These are phyloP conservation scores for Shinisaurus crocodilurus DNA, from an alignment of 2,113 vertebrate species.

Conservation along the genomic window DNA sequence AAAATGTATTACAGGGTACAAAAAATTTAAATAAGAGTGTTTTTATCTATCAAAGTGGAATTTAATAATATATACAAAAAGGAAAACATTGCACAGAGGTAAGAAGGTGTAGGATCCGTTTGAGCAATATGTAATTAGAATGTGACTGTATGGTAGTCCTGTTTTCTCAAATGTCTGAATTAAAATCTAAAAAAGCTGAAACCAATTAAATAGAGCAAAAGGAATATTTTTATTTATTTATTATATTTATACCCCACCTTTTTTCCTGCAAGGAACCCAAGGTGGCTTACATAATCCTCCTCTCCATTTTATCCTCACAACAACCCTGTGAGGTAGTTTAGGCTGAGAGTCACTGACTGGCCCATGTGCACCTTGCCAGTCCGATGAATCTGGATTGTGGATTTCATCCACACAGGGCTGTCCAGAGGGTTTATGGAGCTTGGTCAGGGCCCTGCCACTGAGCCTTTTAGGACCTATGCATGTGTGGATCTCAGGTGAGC, in stretches of 20 bases:
- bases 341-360: constrained; percentile 54
- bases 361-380: constrained; percentile 53
- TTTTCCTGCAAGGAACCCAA: too few relatives aligned
- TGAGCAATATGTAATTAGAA: constrained; percentile 18
- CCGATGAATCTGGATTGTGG: constrained; percentile 63
- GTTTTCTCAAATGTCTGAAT: constrained; percentile 15
- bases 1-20: constrained; percentile 6
- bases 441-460: neutral
- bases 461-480: neutral
- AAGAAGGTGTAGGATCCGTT: constrained; percentile 18
- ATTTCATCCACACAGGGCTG: constrained; percentile 39
- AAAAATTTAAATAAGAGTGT: constrained; percentile 42
- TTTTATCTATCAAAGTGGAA: constrained; percentile 43
- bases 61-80: constrained; percentile 45
- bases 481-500: neutral
- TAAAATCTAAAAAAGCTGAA: constrained; percentile 54
- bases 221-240: too few relatives aligned
- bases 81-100: constrained; percentile 42
- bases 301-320: too few relatives aligned
- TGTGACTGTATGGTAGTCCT: constrained; percentile 19
- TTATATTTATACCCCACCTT: too few relatives aligned
- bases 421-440: neutral
- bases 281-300: too few relatives aligned
- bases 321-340: too few relatives aligned
- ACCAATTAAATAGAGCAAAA: constrained; percentile 50